A percentile compares a stretch with the other conserved stretches of the same genome.
Evolutionary conservation across 2,797 vertebrate species (phyloP).

Genomic region (Clarias laeviceps): DNA sequence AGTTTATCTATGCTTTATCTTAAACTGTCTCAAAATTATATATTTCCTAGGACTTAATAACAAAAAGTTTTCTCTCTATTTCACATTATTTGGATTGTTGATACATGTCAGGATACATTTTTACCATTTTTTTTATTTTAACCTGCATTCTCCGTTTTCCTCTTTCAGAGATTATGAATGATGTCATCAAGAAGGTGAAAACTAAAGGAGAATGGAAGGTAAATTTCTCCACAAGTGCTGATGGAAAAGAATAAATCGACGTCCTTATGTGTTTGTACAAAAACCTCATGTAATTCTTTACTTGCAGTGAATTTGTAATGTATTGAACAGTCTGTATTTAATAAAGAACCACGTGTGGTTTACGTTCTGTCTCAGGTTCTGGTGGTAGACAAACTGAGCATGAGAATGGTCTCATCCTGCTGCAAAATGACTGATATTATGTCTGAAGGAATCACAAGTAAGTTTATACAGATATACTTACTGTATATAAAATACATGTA

Average conservation of each 20-base stretch:
- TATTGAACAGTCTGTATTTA: not conserved
- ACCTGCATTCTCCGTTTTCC: not conserved
- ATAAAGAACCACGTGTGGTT: not conserved
- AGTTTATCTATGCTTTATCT: not conserved
- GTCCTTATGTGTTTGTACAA: not conserved
- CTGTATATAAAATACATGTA: not conserved
- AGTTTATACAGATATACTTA: conserved; percentile 62
- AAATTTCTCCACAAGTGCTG: not conserved
- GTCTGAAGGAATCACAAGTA: conserved; percentile 98
- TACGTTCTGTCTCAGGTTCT: conserved; percentile 78
- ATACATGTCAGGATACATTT: not conserved
- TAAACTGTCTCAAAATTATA: not conserved
- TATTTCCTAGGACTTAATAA: not conserved
- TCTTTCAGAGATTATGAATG: conserved; percentile 91
- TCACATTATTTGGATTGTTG: too few species aligned
- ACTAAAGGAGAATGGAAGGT: conserved; percentile 99
- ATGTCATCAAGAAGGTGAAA: conserved; percentile 95
- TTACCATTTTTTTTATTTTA: not conserved
- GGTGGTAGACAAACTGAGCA: conserved; percentile 96
- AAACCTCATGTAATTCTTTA: not conserved
- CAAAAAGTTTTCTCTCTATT: not conserved
- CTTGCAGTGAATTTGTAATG: not conserved
- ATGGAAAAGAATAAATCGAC: not conserved
- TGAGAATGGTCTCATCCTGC: conserved; percentile 97
- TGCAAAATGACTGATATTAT: conserved; percentile 99